Evolutionary conservation across 2,888 invertebrate genomes (phyloP).

Genomic region (Furcula furcula): DNA sequence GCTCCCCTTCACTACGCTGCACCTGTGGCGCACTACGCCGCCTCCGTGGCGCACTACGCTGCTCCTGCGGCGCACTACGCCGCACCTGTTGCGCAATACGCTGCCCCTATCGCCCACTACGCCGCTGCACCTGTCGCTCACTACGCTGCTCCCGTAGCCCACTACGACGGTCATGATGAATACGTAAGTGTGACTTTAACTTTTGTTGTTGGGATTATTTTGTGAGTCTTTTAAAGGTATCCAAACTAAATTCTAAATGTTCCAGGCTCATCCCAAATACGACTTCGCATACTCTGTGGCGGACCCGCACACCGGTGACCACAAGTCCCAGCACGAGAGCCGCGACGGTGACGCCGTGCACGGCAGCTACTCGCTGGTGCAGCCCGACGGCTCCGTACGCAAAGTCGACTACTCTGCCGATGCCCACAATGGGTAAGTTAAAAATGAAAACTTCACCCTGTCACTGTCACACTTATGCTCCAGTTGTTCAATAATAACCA

Average conservation of each 20-base stretch:
- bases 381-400: conserved; percentile 63
- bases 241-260: not conserved
- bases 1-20: conserved; percentile 37
- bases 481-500: no score
- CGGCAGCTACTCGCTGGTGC: conserved; percentile 77
- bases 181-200: conserved; percentile 22
- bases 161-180: conserved; percentile 32
- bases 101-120: conserved; percentile 30
- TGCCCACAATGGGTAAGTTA: conserved; percentile 32
- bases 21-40: conserved; percentile 34
- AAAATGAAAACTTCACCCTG: no score
- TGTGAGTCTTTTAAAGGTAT: not conserved
- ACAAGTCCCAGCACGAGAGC: conserved; percentile 75
- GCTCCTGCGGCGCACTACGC: conserved; percentile 30
- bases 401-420: conserved; percentile 68
- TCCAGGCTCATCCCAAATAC: conserved; percentile 61
- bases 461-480: no score
- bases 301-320: conserved; percentile 79
- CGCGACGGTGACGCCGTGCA: conserved; percentile 78
- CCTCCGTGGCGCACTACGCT: conserved; percentile 37
- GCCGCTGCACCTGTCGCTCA: conserved; percentile 23
- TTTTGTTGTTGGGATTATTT: not conserved
- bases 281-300: conserved; percentile 75
- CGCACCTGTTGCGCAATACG: conserved; percentile 23
- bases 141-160: conserved; percentile 26